Conservation (phyloP, 2,888 invertebrate genomes). For the Mystacides longicornis region DNA sequence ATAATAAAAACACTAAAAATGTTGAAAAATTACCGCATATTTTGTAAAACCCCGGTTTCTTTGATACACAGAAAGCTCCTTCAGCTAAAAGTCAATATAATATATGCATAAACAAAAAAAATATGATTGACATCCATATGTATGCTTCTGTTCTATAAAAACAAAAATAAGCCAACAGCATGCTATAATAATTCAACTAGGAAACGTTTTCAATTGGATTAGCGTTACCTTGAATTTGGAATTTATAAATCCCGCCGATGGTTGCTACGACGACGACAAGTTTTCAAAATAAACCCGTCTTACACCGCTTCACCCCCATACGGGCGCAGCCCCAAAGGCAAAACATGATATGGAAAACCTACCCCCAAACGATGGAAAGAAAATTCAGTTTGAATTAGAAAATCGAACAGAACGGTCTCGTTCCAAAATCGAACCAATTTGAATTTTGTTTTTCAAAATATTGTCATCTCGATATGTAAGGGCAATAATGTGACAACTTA, state of each 20-base stretch:
- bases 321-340: neutral
- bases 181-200: too few relatives aligned
- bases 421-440: neutral
- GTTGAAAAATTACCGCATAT: too few relatives aligned
- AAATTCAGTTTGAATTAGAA: neutral
- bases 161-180: too few relatives aligned
- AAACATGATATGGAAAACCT: neutral
- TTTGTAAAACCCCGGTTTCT: too few relatives aligned
- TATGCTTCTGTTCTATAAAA: too few relatives aligned
- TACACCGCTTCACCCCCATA: neutral
- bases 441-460: neutral
- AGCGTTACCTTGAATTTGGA: neutral
- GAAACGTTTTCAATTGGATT: too few relatives aligned
- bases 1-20: too few relatives aligned
- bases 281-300: conserved; percentile 14
- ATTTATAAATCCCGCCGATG: neutral
- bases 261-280: neutral
- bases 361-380: neutral
- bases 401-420: neutral
- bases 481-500: neutral
- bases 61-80: too few relatives aligned
- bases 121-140: too few relatives aligned
- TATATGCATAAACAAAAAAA: too few relatives aligned
- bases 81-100: too few relatives aligned
- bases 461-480: neutral